Evolutionary conservation across 2,888 invertebrate species (phyloP), one percentile per base, ranked within the genome.

Genomic region (Scotopteryx bipunctaria): DNA sequence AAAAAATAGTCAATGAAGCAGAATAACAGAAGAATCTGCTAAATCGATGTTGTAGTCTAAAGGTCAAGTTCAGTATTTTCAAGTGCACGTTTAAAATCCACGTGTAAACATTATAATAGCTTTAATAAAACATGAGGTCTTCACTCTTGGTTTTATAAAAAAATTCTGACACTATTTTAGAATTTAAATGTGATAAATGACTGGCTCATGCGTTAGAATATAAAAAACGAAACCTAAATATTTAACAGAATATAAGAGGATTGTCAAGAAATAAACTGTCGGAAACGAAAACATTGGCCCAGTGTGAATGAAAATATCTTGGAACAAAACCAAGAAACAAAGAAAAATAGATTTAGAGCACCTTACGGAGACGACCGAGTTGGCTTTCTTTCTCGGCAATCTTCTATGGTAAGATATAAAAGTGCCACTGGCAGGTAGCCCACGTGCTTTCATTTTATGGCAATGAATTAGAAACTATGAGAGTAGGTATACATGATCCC

Each of bases 291-390:
- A 54, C 40, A 48, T 44, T 33, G 53, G 35, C 41, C 17, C 31
- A 19, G 23, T 16, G 48, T 54, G 54, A 54, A 54, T 48, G 48
- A 19, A 54, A 48, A 40, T 44, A 25, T 45, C 31, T 54, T 61
- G 59, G 61, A 55, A 57, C 55, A 36, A 33, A 40, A 55, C 61
- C 61, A 61, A n/a, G 59, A 59, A 55, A 57, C 55, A 36, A 33
- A 40, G 52, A 59, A 59, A 61, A 59, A 46, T 40, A 44, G 29
- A 55, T 55, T 55, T 40, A 48, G 55, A 50, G 42, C 53, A 45
- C 32, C 27, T 54, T 55, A 16, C 48, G 51, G 49, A 56, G 43
- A 56, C 54, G 45, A 44, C 56, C 49, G 44, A 57, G 29, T 55
- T 55, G 40, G 48, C 35, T 48, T 40, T 41, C 31, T 48, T 44